These are phyloP conservation scores for Uria lomvia DNA, from an alignment of 2,113 vertebrate genomes.

Conservation along the genomic window DNA sequence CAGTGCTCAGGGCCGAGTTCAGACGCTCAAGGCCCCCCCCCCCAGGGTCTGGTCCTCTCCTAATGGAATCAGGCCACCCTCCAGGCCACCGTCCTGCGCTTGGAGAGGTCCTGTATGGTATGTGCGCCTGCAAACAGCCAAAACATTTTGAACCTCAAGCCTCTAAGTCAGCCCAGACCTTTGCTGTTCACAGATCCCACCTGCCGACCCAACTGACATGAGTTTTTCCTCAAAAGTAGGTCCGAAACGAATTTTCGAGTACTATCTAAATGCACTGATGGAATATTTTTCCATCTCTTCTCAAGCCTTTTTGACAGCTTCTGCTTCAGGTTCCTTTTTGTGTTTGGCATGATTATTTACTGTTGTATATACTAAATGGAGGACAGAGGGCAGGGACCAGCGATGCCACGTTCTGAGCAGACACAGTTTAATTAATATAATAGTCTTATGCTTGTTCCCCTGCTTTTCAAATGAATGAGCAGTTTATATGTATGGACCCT, in stretches of 20 bases:
- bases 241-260: accelerated
- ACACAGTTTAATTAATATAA: background rate
- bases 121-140: background rate
- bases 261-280: accelerated
- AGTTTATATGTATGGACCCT: background rate
- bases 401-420: background rate
- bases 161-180: background rate
- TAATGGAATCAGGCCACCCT: background rate
- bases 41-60: background rate
- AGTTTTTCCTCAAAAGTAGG: background rate
- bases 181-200: background rate
- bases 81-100: too few species aligned
- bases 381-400: background rate
- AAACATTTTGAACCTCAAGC: background rate
- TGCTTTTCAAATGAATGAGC: background rate
- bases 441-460: background rate
- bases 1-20: accelerated
- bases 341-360: background rate
- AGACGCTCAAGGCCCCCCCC: background rate
- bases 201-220: accelerated
- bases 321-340: background rate
- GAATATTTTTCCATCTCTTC: background rate
- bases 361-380: background rate
- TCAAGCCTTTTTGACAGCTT: background rate
- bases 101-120: background rate